Evolutionary conservation across 2,888 invertebrate species (phyloP), one percentile per base, ranked within the genome.

Genomic region (Morinoia aosen): DNA sequence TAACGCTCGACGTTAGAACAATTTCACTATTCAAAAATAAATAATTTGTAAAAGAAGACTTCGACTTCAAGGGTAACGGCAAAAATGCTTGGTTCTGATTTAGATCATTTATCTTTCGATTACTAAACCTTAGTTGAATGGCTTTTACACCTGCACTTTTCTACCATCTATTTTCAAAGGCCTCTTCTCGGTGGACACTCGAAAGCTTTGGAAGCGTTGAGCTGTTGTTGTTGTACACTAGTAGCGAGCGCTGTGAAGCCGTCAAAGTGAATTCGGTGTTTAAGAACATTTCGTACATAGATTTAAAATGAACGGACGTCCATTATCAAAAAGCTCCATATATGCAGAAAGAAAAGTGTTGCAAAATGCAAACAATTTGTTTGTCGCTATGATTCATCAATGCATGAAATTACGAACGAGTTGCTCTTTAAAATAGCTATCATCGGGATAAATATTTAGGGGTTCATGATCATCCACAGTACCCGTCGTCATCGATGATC

Each of bases 401-500:
- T 76, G 76, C 33, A 1, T 25, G 33, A 76, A 76, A 19, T 33
- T 25, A 33, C 25, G 25, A 76, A 33, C 10, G 76, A 33, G 25
- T 76, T 76, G 19, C 33, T 33, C 0, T 16, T 12, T 33, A 19
- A 19, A 76, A 33, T 76, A 16, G 2, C 76, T 16, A 61, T 16
- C 12, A 61, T 2, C 25, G 33, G 19, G 8, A 76, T 19, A 33
- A 76, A 76, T 33, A 76, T 33, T 10, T 76, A 0, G 7, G 33
- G 33, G 33, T 76, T 10, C 25, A 76, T 16, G 76, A 76, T 14
- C 33, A 76, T 76, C 19, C 16, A 76, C 19, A 19, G 33, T 76
- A 98, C 98, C 99, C 99, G 97, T 99, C 98, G 97, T 99, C 99
- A 97, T 99, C 99, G 97, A 99, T 99, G 97, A 99, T 99, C 97